phyloP scores from a whole-genome alignment of 2,113 vertebrate species.

The Tetrao urogallus region DNA sequence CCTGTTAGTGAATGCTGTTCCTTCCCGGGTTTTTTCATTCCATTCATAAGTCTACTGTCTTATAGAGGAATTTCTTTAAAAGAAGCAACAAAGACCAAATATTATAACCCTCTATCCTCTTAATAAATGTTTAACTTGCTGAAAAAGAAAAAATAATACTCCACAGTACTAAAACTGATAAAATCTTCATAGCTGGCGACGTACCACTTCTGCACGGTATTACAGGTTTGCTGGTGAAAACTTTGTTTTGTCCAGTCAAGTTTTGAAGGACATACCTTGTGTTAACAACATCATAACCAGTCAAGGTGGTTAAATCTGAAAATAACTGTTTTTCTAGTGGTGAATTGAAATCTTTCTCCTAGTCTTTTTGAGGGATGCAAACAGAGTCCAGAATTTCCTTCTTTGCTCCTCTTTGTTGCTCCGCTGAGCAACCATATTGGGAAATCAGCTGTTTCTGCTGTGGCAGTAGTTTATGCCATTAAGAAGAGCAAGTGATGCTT shows the following conservation, averaged over 20 bases:
- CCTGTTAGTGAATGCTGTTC: constrained; percentile 36
- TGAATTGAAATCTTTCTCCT: constrained; percentile 28
- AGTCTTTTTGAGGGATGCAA: neutral
- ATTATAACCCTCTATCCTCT: neutral
- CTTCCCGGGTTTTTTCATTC: neutral
- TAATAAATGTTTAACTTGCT: neutral
- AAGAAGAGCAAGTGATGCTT: neutral
- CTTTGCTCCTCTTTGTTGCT: constrained; percentile 26
- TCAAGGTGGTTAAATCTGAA: neutral
- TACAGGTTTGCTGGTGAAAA: constrained; percentile 20
- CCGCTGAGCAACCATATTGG: constrained; percentile 34
- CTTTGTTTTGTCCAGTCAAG: constrained; percentile 22
- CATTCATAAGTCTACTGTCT: neutral
- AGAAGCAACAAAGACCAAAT: constrained; percentile 2
- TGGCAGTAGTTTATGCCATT: constrained; percentile 28
- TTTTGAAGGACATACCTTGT: neutral
- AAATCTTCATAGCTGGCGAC: neutral
- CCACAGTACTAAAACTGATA: neutral
- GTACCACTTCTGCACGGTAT: neutral
- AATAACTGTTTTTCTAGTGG: neutral
- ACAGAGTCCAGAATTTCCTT: neutral
- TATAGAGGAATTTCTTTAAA: neutral
- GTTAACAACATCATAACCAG: constrained; percentile 13
- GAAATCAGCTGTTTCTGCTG: constrained; percentile 36
- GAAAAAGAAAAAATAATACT: neutral